These are phyloP conservation scores for Sebastes flavidus DNA, from an alignment of 2,797 vertebrate genomes.

Conservation along the genomic window DNA sequence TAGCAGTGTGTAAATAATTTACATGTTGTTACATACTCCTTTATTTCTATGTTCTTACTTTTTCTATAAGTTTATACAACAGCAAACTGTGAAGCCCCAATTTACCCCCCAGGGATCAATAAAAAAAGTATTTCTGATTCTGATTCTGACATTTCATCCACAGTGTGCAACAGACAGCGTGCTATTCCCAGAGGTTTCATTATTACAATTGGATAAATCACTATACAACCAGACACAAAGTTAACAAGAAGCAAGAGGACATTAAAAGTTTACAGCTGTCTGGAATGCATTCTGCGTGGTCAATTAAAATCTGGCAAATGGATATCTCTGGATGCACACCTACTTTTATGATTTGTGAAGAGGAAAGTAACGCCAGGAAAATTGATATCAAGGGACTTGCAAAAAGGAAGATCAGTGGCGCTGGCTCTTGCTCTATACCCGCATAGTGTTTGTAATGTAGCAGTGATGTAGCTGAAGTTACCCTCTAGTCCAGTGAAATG, in stretches of 20 bases:
- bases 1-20: too few species aligned
- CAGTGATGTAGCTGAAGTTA: not conserved
- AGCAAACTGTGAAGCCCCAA: too few species aligned
- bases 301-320: conserved; percentile 28
- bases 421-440: not conserved
- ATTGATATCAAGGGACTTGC: conserved; percentile 2
- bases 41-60: too few species aligned
- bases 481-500: not conserved
- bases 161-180: not conserved
- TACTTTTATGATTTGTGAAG: conserved; percentile 25
- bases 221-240: not conserved
- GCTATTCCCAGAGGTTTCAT: not conserved
- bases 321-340: conserved; percentile 19
- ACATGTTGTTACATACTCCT: too few species aligned
- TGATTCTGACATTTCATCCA: not conserved
- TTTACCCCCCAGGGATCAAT: too few species aligned
- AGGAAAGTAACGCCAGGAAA: not conserved
- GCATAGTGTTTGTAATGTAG: not conserved
- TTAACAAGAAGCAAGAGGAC: conserved; percentile 3
- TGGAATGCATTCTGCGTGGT: conserved; percentile 5
- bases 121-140: too few species aligned
- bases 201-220: conserved; percentile 12
- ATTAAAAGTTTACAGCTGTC: conserved; percentile 29
- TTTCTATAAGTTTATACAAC: too few species aligned
- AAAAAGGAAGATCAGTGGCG: conserved; percentile 9